Evolutionary conservation across 2,888 invertebrate genomes (phyloP), one percentile per base, ranked within the genome.

Genomic region (Scaptomyza flava): DNA sequence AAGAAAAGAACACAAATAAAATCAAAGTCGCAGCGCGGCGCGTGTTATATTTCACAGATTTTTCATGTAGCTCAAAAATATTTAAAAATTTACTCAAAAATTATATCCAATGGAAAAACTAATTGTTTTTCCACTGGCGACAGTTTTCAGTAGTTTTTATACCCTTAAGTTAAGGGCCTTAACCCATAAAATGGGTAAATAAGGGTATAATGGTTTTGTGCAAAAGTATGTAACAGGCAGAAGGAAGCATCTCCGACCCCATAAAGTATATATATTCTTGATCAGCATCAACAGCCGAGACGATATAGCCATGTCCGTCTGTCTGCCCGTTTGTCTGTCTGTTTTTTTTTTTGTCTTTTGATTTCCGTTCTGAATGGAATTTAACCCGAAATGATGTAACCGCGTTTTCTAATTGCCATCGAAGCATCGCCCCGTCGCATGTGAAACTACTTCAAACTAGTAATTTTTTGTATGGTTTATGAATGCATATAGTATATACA

Each of bases 331-430:
- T n/a, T n/a, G n/a, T n/a, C n/a, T n/a, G n/a, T n/a, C n/a, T n/a
- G n/a, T n/a, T n/a, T 43, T 27, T 11, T 51, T 52, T 53, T 50
- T 50, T 17, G 17, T 17, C n/a, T n/a, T n/a, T 17, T 17, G 17
- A 56, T 72, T 75, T 75, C 68, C 84, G 81, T 70, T 83, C 68
- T 60, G 52, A 70, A 70, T 87, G 77, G 48, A 80, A 81, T 85
- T 82, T 85, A 85, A 79, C 66, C 48, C 69, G 58, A 79, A 81
- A 77, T 83, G 87, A 83, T 83, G 82, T 81, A 83, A 87, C 81
- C 64, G 72, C 54, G 58, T 79, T 81, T 73, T 81, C 71, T 79
- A 82, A 82, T 82, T 83, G 87, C 57, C 63, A 41, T 7, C 72
- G 38, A 7, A 14, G 62, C 31, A 46, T 60, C 65, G 48, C 63